phyloP scores from a whole-genome alignment of 2,113 vertebrate genomes.

The Elanus axillaris region DNA sequence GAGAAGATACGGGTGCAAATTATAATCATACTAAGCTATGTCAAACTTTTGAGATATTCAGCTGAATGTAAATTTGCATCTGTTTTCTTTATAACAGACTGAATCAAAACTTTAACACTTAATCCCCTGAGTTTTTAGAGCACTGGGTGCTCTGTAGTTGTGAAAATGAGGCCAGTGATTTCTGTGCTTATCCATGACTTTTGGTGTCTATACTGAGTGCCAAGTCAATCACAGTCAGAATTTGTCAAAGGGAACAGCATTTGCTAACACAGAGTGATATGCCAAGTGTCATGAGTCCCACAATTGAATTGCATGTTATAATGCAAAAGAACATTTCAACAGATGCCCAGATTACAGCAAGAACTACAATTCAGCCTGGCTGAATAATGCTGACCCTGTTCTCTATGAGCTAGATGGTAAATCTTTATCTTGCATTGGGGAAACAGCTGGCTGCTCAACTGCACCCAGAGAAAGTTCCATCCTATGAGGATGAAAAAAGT shows the following conservation, averaged over 20 bases:
- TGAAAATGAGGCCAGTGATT: background rate
- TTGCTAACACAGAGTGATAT: background rate
- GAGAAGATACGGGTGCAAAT: conserved; percentile 22
- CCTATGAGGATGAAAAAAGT: background rate
- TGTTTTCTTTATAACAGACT: background rate
- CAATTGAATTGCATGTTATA: background rate
- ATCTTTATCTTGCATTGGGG: background rate
- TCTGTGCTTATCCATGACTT: background rate
- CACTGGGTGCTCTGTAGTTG: background rate
- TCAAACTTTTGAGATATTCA: background rate
- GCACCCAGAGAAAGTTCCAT: background rate
- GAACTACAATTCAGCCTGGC: background rate
- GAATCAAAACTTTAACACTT: background rate
- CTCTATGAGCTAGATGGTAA: background rate
- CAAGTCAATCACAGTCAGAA: background rate
- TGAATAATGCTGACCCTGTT: background rate
- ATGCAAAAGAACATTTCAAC: background rate
- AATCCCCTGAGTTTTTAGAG: background rate
- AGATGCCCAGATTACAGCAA: background rate
- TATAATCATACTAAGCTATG: background rate
- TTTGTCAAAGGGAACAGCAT: background rate
- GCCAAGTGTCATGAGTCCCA: background rate
- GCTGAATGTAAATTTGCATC: conserved; percentile 6
- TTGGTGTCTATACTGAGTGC: background rate
- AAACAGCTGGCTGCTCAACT: background rate